Percentiles rank a stretch among this genome's conserved stretches.
These are phyloP conservation scores for Linepithema humile DNA, from an alignment of 1,140 invertebrate species.

Conservation along the genomic window DNA sequence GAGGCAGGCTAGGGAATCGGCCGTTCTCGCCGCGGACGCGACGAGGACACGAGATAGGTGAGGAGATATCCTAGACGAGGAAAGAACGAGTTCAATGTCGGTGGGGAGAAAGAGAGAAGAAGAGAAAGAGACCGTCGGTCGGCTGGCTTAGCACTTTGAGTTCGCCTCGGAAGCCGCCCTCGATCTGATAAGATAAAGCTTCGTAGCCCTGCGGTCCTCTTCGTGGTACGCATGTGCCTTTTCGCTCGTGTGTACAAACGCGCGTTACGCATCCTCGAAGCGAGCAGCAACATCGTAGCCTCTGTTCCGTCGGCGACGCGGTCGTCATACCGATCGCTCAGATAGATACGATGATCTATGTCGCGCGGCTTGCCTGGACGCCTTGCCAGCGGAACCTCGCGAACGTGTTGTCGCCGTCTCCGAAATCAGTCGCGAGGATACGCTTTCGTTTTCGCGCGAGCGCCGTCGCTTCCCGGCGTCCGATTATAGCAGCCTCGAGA, in stretches of 20 bases:
- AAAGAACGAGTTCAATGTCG: not conserved
- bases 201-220: conserved; percentile 36
- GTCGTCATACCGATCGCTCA: conserved; percentile 59
- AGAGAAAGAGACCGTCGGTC: conserved; percentile 35
- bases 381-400: conserved; percentile 51
- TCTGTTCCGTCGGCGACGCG: conserved; percentile 52
- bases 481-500: conserved; percentile 27
- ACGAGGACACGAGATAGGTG: conserved; percentile 37
- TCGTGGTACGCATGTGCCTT: conserved; percentile 50
- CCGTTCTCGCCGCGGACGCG: conserved; percentile 40
- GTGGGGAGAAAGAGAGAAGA: not conserved
- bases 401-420: not conserved
- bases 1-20: conserved; percentile 59
- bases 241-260: conserved; percentile 3
- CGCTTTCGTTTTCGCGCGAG: conserved; percentile 26
- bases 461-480: conserved; percentile 6
- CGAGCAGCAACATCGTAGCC: conserved; percentile 35
- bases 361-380: conserved; percentile 65
- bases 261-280: conserved; percentile 14
- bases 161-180: conserved; percentile 66
- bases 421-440: conserved; percentile 6
- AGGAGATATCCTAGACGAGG: conserved; percentile 20
- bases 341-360: conserved; percentile 72
- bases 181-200: conserved; percentile 72
- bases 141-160: conserved; percentile 69